phyloP scores from a whole-genome alignment of 2,888 invertebrate species.

The Nipponacmea schrenckii region DNA sequence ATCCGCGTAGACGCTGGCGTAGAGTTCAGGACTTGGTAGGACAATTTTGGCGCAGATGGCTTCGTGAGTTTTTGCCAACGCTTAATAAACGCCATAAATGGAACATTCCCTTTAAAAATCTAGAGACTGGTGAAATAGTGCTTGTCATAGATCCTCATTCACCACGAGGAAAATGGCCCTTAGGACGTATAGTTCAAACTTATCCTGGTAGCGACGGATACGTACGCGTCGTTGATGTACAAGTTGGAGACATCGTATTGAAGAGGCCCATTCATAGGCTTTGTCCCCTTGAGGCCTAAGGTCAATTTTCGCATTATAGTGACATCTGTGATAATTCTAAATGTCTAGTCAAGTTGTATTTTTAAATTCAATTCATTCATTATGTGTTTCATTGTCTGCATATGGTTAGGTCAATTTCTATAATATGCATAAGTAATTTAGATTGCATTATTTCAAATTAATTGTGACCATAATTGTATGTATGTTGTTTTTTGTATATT shows the following conservation, averaged over 20 bases:
- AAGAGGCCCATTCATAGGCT: not conserved
- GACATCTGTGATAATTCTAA: too few species aligned
- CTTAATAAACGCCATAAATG: conserved; percentile 1
- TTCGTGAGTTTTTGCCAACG: conserved; percentile 11
- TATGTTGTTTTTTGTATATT: too few species aligned
- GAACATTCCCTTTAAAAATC: not conserved
- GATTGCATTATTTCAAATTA: too few species aligned
- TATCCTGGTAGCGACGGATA: conserved; percentile 9
- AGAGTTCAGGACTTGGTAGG: not conserved
- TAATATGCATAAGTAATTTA: too few species aligned
- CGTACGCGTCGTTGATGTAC: conserved; percentile 1
- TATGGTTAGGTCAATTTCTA: too few species aligned
- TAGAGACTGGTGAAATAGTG: conserved; percentile 1
- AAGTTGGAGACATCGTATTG: not conserved
- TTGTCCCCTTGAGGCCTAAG: conserved; percentile 7
- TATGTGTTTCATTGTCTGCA: too few species aligned
- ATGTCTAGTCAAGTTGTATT: too few species aligned
- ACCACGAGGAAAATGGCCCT: conserved; percentile 1
- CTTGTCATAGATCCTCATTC: conserved; percentile 3
- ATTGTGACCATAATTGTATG: too few species aligned
- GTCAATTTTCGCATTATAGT: not conserved
- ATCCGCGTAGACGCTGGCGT: not conserved
- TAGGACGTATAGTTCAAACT: conserved; percentile 2
- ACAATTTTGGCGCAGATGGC: conserved; percentile 1
- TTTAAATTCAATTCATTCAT: too few species aligned